Conservation (phyloP, 2,113 vertebrate genomes). For the Gavialis gangeticus region DNA sequence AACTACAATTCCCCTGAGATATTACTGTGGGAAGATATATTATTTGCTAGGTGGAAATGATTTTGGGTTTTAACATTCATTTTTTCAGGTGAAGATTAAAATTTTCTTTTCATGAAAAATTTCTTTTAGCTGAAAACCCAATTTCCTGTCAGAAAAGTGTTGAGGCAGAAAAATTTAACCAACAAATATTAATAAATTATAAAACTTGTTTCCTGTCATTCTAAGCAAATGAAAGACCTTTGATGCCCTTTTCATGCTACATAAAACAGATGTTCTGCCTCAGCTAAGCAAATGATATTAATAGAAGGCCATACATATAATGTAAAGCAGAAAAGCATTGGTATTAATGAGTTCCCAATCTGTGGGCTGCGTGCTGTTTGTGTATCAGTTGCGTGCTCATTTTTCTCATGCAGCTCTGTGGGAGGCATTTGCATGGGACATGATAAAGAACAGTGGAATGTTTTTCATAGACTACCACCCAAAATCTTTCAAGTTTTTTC, state of each 20-base stretch:
- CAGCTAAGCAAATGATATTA: not conserved
- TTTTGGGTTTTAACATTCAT: not conserved
- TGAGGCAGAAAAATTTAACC: not conserved
- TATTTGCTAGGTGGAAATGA: not conserved
- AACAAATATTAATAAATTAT: not conserved
- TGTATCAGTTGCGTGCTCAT: constrained; percentile 12
- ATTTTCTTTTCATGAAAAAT: not conserved
- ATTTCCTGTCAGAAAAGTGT: not conserved
- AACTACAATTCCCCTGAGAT: not conserved
- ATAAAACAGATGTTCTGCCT: constrained; percentile 1
- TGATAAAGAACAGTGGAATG: constrained; percentile 1
- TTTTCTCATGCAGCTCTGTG: constrained; percentile 1
- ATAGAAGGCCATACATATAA: not conserved
- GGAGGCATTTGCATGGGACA: constrained; percentile 33
- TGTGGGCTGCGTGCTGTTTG: not conserved
- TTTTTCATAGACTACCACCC: not conserved
- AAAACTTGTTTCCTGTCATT: not conserved
- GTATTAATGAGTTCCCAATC: not conserved
- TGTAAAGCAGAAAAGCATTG: not conserved
- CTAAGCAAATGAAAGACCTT: not conserved
- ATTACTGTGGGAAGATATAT: not conserved
- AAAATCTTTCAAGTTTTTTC: constrained; percentile 11
- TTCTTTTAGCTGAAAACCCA: not conserved
- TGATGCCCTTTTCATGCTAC: not conserved
- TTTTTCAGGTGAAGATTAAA: not conserved